Evolutionary conservation across 2,113 vertebrate species (phyloP).

Genomic region (Psilopsiagon aymara): DNA sequence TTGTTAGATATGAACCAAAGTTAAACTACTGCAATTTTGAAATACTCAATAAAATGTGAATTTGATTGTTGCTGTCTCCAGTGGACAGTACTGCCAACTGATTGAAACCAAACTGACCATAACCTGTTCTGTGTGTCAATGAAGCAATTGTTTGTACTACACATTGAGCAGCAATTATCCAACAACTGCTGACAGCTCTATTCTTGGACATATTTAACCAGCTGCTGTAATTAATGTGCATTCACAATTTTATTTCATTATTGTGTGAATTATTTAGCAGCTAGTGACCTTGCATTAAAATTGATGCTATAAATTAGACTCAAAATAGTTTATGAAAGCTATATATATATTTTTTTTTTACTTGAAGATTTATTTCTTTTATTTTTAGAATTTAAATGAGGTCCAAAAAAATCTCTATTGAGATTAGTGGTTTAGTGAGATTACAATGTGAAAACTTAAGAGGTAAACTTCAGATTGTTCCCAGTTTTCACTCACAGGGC

Average conservation of each 20-base stretch:
- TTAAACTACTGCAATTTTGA: not conserved
- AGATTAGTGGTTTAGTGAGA: not conserved
- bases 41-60: not conserved
- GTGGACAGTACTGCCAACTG: not conserved
- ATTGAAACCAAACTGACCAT: not conserved
- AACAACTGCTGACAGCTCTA: slow-evolving; percentile 55
- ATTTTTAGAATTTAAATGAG: not conserved
- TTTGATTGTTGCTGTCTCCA: not conserved
- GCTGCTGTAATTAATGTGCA: slow-evolving; percentile 15
- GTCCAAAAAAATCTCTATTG: not conserved
- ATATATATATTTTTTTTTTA: not conserved
- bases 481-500: not conserved
- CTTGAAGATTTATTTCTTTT: not conserved
- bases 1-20: not conserved
- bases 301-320: not conserved
- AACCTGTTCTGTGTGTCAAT: not conserved
- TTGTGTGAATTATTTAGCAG: not conserved
- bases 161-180: slow-evolving; percentile 51
- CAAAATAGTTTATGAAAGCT: not conserved
- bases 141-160: not conserved
- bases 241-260: not conserved
- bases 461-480: not conserved
- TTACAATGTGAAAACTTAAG: not conserved
- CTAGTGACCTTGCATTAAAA: not conserved
- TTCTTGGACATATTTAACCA: slow-evolving; percentile 7